A percentile compares a stretch with the other conserved stretches of the same genome.
Evolutionary conservation across 2,797 vertebrate genomes (phyloP).

Genomic region (Malacoraja senta): DNA sequence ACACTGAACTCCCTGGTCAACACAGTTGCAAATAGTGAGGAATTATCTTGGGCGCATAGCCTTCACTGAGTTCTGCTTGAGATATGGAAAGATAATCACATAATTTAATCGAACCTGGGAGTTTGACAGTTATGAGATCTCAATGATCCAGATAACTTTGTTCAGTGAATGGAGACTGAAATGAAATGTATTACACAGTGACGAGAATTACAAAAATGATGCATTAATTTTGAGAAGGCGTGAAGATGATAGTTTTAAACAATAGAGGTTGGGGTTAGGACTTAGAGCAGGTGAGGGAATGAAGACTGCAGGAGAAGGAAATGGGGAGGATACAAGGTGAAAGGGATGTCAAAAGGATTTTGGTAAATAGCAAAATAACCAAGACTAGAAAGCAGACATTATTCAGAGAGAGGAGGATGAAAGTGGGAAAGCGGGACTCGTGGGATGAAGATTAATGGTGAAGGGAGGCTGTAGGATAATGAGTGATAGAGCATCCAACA

Average conservation of each 20-base stretch:
- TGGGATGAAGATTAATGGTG: background rate
- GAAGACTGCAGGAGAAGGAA: background rate
- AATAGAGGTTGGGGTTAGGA: too few relatives aligned
- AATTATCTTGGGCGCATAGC: constrained; percentile 22
- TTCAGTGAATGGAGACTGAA: background rate
- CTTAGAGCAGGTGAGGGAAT: background rate
- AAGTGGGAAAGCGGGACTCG: background rate
- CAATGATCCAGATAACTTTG: background rate
- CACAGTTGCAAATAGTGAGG: constrained; percentile 22
- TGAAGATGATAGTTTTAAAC: background rate
- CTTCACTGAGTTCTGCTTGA: constrained; percentile 6
- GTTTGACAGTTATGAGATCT: background rate
- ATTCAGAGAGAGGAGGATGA: background rate
- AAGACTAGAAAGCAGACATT: background rate
- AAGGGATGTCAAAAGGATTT: background rate
- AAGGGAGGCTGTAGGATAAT: background rate
- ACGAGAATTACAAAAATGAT: background rate
- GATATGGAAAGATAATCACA: background rate
- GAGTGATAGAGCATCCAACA: background rate
- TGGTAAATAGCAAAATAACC: background rate
- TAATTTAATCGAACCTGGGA: constrained; percentile 1
- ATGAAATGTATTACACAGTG: background rate
- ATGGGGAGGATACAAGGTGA: background rate
- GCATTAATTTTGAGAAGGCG: background rate
- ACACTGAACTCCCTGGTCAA: background rate